Percentiles rank a stretch among this genome's conserved stretches.
phyloP scores from a whole-genome alignment of 2,113 vertebrate genomes.

The Sylvia atricapilla region DNA sequence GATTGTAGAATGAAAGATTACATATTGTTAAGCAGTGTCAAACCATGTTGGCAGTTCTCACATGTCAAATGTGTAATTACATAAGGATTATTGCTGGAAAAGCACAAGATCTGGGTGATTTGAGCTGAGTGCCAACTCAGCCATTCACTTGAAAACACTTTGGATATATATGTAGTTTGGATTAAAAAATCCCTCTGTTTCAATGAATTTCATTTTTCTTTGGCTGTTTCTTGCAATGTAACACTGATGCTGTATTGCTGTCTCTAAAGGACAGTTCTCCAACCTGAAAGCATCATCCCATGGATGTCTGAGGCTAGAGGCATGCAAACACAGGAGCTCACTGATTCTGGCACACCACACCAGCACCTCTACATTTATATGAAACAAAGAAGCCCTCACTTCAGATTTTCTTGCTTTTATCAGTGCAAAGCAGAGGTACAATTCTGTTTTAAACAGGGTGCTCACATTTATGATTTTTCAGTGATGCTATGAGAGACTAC shows the following conservation, averaged over 20 bases:
- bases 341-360: not conserved
- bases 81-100: constrained; percentile 47
- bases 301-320: not conserved
- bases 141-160: constrained; percentile 12
- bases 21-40: constrained; percentile 40
- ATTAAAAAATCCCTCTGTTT: not conserved
- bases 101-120: constrained; percentile 32
- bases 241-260: not conserved
- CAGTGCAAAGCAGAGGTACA: not conserved
- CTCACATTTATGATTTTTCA: not conserved
- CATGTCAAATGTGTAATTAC: constrained; percentile 51
- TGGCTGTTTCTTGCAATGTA: not conserved
- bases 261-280: not conserved
- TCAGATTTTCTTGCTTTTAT: not conserved
- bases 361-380: not conserved
- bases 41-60: constrained; percentile 38
- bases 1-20: constrained; percentile 55
- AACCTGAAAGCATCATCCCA: not conserved
- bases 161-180: not conserved
- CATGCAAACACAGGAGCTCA: not conserved
- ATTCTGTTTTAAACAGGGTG: not conserved
- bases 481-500: not conserved
- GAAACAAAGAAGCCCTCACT: not conserved
- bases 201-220: not conserved
- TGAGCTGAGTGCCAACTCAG: constrained; percentile 14